Evolutionary conservation across 2,888 invertebrate genomes (phyloP).

Genomic region (Odontomyia ornata): DNA sequence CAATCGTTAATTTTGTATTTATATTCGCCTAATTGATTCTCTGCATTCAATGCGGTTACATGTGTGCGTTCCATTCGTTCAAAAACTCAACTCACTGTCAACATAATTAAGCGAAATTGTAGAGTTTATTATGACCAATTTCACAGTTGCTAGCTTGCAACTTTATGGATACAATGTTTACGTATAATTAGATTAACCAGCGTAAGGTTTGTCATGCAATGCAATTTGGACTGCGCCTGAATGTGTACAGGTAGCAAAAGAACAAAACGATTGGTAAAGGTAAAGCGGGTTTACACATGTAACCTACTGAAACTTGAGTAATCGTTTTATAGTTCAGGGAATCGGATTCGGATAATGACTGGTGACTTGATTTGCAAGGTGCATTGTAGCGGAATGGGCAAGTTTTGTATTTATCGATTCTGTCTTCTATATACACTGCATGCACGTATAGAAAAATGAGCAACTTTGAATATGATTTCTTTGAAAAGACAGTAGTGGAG

Average conservation of each 20-base stretch:
- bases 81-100: slow-evolving; percentile 11
- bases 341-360: too few relatives aligned
- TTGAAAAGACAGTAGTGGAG: too few relatives aligned
- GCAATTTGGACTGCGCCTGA: slow-evolving; percentile 16
- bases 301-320: not conserved
- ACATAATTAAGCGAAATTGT: slow-evolving; percentile 38
- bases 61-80: not conserved
- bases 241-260: too few relatives aligned
- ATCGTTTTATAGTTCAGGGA: not conserved
- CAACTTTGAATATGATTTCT: too few relatives aligned
- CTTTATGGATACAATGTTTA: slow-evolving; percentile 32
- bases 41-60: slow-evolving; percentile 4
- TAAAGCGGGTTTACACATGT: too few relatives aligned
- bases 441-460: too few relatives aligned
- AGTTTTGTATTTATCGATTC: too few relatives aligned
- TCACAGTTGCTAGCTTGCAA: slow-evolving; percentile 30
- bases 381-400: too few relatives aligned
- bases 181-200: slow-evolving; percentile 23
- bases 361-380: too few relatives aligned
- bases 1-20: not conserved
- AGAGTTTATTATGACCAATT: slow-evolving; percentile 29
- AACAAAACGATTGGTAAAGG: too few relatives aligned
- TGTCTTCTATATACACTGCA: too few relatives aligned
- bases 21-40: not conserved
- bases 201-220: slow-evolving; percentile 20